These are phyloP conservation scores for Cliona cf. orientalis DNA, from an alignment of 37 sponge, comb jelly and placozoan species.

Conservation along the genomic window DNA sequence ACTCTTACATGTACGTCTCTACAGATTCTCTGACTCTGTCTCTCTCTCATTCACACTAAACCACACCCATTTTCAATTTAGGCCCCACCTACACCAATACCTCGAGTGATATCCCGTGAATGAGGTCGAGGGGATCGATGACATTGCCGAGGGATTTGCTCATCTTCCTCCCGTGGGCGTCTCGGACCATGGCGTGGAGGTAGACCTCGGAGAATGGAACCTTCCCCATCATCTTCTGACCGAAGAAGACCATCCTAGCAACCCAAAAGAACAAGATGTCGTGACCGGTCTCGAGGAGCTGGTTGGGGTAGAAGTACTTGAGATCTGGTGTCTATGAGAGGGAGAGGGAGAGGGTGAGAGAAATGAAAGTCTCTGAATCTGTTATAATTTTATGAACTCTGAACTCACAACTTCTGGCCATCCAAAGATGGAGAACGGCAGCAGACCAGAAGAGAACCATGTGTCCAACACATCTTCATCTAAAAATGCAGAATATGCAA, in stretches of 20 bases:
- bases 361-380: neutral
- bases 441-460: slow-evolving; percentile 97
- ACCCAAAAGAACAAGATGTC: slow-evolving; percentile 99
- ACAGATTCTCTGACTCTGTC: neutral
- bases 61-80: slow-evolving; percentile 2
- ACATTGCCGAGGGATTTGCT: slow-evolving; percentile 98
- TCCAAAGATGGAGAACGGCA: slow-evolving; percentile 97
- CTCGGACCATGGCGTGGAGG: slow-evolving; percentile 96
- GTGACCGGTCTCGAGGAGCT: slow-evolving; percentile 97
- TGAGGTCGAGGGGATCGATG: slow-evolving; percentile 94
- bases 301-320: slow-evolving; percentile 84
- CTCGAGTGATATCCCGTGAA: slow-evolving; percentile 89
- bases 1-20: neutral
- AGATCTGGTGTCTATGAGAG: slow-evolving; percentile 71
- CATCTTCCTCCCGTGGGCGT: slow-evolving; percentile 99
- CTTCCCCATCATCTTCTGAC: slow-evolving; percentile 88
- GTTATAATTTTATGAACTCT: neutral
- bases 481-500: neutral
- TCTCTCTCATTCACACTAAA: neutral
- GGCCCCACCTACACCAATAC: slow-evolving; percentile 5
- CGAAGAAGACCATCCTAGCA: slow-evolving; percentile 96
- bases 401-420: slow-evolving; percentile 86
- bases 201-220: slow-evolving; percentile 95
- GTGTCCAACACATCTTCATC: slow-evolving; percentile 99
- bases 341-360: neutral